Conservation (phyloP, 2,797 vertebrate species). For the Fistularia commersonii region DNA sequence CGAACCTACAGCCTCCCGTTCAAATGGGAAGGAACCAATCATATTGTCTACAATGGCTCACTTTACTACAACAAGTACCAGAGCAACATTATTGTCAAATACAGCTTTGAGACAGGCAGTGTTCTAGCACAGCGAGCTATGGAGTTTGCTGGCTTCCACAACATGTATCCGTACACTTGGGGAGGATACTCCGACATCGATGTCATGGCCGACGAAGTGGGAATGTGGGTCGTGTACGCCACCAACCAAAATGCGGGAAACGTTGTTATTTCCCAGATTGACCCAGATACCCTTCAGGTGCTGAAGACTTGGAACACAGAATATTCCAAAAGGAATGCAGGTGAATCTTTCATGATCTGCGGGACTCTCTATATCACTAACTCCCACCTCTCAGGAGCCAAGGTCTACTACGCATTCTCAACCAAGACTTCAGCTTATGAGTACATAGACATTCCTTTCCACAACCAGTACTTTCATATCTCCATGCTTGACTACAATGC, state of each 20-base stretch:
- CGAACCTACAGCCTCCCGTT: slow-evolving; percentile 96
- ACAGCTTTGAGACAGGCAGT: slow-evolving; percentile 89
- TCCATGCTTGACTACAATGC: slow-evolving; percentile 99
- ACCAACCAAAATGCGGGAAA: slow-evolving; percentile 99
- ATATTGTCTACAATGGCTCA: slow-evolving; percentile 95
- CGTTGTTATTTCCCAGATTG: slow-evolving; percentile 91
- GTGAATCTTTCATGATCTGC: slow-evolving; percentile 98
- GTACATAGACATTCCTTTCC: slow-evolving; percentile 97
- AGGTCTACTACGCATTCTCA: slow-evolving; percentile 96
- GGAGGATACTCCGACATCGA: slow-evolving; percentile 97
- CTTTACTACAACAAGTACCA: slow-evolving; percentile 99
- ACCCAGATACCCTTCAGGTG: slow-evolving; percentile 90
- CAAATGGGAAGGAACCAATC: slow-evolving; percentile 98
- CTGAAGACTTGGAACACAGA: slow-evolving; percentile 94
- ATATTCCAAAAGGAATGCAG: slow-evolving; percentile 95
- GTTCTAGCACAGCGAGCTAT: slow-evolving; percentile 90
- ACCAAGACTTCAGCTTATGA: slow-evolving; percentile 95
- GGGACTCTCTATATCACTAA: slow-evolving; percentile 97
- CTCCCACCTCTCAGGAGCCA: slow-evolving; percentile 94
- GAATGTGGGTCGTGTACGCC: slow-evolving; percentile 94
- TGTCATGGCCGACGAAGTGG: slow-evolving; percentile 95
- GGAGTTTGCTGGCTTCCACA: slow-evolving; percentile 96
- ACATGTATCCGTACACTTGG: slow-evolving; percentile 97
- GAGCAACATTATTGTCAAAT: slow-evolving; percentile 97
- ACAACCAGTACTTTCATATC: slow-evolving; percentile 98